Percentiles rank a stretch among this genome's conserved stretches.
phyloP scores from a whole-genome alignment of 2,888 invertebrate genomes.

The Stenolophus ochropezus region DNA sequence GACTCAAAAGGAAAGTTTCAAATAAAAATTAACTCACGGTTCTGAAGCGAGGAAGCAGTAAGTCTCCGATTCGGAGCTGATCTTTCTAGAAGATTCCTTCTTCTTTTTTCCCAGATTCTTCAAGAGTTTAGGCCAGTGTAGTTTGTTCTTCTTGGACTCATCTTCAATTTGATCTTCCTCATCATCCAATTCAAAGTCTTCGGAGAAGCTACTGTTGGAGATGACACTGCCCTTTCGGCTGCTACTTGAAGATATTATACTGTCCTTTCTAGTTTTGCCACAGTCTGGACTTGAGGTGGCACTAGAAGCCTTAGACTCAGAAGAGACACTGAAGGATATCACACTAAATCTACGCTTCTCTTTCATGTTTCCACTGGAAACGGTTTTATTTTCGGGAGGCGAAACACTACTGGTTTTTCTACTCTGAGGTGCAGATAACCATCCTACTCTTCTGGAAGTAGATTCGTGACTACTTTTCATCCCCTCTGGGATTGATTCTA shows the following conservation, averaged over 20 bases:
- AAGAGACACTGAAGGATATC: slow-evolving; percentile 46
- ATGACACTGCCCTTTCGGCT: slow-evolving; percentile 72
- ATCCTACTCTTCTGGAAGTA: slow-evolving; percentile 43
- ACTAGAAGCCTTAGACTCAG: slow-evolving; percentile 57
- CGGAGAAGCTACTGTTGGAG: slow-evolving; percentile 72
- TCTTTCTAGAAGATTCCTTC: slow-evolving; percentile 71
- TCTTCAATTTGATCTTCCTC: slow-evolving; percentile 63
- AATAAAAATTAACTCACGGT: slow-evolving; percentile 61
- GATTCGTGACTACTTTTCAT: slow-evolving; percentile 42
- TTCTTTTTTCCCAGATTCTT: slow-evolving; percentile 69
- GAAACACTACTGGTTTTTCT: slow-evolving; percentile 57
- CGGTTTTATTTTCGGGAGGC: slow-evolving; percentile 47
- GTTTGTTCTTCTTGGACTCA: slow-evolving; percentile 42
- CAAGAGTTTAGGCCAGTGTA: slow-evolving; percentile 69
- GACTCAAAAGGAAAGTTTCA: slow-evolving; percentile 26
- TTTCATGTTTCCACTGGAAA: slow-evolving; percentile 55
- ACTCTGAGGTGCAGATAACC: slow-evolving; percentile 52
- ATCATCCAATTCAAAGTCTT: slow-evolving; percentile 68
- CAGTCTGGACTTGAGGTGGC: slow-evolving; percentile 67
- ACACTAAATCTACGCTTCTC: slow-evolving; percentile 56
- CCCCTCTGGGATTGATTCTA: slow-evolving; percentile 62
- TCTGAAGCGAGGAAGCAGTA: slow-evolving; percentile 62
- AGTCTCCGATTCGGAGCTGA: slow-evolving; percentile 69
- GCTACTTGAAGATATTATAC: slow-evolving; percentile 63
- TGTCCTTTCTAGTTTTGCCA: slow-evolving; percentile 66